These are phyloP conservation scores for Megalops atlanticus DNA, from an alignment of 2,113 vertebrate genomes.

Conservation along the genomic window DNA sequence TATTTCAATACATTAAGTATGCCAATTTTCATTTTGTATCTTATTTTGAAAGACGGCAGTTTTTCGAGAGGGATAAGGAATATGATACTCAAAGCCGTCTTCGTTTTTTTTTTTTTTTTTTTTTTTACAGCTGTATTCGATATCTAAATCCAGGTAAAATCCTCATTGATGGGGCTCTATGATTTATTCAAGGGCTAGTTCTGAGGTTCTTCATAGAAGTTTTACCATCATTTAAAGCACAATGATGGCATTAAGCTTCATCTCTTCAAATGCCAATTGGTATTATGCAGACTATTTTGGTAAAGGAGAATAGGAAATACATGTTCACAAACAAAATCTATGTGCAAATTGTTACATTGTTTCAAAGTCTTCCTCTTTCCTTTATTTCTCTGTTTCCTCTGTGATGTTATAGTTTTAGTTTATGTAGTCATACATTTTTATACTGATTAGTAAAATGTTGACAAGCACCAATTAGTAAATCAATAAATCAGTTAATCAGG, in stretches of 20 bases:
- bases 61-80: neutral
- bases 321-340: neutral
- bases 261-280: constrained; percentile 9
- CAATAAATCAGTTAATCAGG: too few relatives aligned
- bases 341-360: neutral
- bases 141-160: constrained; percentile 13
- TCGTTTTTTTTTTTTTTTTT: neutral
- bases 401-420: neutral
- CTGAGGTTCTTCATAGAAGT: neutral
- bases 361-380: too few relatives aligned
- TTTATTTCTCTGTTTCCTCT: neutral
- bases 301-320: neutral
- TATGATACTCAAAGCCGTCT: neutral
- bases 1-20: constrained; percentile 5
- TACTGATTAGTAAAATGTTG: too few relatives aligned
- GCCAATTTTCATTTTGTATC: constrained; percentile 15
- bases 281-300: neutral
- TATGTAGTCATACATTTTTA: too few relatives aligned
- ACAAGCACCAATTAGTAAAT: too few relatives aligned
- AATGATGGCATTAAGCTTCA: neutral
- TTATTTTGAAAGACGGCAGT: neutral
- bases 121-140: constrained; percentile 9
- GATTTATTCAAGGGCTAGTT: constrained; percentile 12
- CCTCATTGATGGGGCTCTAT: neutral
- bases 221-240: neutral